These are phyloP conservation scores for Campodea augens DNA, from an alignment of 1,140 invertebrate species.

Conservation along the genomic window DNA sequence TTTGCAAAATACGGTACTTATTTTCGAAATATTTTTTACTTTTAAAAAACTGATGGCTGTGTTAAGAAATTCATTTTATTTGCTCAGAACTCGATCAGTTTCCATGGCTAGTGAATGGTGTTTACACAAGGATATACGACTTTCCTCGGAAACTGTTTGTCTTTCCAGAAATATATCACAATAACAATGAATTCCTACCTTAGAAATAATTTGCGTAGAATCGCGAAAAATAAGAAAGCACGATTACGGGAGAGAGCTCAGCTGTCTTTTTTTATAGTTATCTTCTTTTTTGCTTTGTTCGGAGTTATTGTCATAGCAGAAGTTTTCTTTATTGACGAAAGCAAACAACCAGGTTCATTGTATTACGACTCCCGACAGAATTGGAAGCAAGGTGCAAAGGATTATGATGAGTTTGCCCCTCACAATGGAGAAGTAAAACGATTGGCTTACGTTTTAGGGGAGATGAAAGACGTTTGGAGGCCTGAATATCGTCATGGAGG, in stretches of 20 bases:
- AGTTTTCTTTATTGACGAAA: constrained; percentile 46
- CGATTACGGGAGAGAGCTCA: constrained; percentile 46
- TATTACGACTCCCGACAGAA: background rate
- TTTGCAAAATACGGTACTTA: too few relatives aligned
- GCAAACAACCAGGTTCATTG: too few relatives aligned
- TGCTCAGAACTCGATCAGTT: too few relatives aligned
- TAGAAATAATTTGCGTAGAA: background rate
- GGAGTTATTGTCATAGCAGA: constrained; percentile 65
- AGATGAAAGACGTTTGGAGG: background rate
- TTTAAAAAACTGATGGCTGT: too few relatives aligned
- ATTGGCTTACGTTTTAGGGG: background rate
- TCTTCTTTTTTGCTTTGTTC: constrained; percentile 76
- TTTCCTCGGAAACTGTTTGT: too few relatives aligned
- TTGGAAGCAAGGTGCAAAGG: constrained; percentile 4
- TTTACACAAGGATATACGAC: too few relatives aligned
- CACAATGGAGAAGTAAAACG: background rate
- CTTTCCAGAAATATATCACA: background rate
- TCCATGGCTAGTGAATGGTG: too few relatives aligned
- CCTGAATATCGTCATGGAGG: background rate
- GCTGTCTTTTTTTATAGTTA: constrained; percentile 68
- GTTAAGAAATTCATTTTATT: too few relatives aligned
- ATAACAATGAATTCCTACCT: background rate
- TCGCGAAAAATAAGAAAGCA: background rate
- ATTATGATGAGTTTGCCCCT: background rate
- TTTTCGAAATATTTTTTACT: too few relatives aligned